phyloP scores from a whole-genome alignment of 1,140 invertebrate species.

The Ladona fulva region DNA sequence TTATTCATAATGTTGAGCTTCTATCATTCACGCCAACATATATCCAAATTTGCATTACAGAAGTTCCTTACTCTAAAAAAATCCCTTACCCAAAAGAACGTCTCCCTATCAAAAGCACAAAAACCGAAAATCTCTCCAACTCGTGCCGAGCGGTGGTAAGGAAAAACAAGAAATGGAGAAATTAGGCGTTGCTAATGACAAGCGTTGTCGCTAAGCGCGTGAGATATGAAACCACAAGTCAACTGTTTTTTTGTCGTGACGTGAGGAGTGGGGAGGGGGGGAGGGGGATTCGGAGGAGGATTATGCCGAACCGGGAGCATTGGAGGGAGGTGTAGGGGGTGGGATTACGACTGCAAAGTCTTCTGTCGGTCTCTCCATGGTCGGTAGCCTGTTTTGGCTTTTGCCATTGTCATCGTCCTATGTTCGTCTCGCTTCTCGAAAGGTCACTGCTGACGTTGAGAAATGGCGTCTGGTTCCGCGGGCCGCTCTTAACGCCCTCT shows the following conservation, averaged over 20 bases:
- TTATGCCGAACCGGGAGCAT: not conserved
- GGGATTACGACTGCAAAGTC: not conserved
- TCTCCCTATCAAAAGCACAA: too few species aligned
- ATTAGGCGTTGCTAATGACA: slow-evolving; percentile 5
- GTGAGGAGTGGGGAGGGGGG: not conserved
- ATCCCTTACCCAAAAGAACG: too few species aligned
- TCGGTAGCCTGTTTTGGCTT: not conserved
- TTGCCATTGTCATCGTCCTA: not conserved
- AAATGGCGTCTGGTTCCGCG: not conserved
- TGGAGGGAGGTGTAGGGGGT: not conserved
- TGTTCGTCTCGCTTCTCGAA: not conserved
- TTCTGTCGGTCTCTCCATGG: not conserved
- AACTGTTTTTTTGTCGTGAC: not conserved
- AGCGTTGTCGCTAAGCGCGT: not conserved
- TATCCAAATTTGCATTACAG: too few species aligned
- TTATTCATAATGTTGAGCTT: too few species aligned
- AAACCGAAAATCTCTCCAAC: not conserved
- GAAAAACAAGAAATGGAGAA: not conserved
- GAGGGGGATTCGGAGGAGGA: not conserved
- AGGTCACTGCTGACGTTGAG: slow-evolving; percentile 1
- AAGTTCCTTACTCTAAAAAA: too few species aligned
- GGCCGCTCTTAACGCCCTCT: not conserved
- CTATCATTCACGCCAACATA: too few species aligned
- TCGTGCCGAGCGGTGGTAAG: not conserved
- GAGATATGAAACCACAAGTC: not conserved